Evolutionary conservation across 2,113 vertebrate species (phyloP), one percentile per base, ranked within the genome.

Genomic region (Megalops atlanticus): DNA sequence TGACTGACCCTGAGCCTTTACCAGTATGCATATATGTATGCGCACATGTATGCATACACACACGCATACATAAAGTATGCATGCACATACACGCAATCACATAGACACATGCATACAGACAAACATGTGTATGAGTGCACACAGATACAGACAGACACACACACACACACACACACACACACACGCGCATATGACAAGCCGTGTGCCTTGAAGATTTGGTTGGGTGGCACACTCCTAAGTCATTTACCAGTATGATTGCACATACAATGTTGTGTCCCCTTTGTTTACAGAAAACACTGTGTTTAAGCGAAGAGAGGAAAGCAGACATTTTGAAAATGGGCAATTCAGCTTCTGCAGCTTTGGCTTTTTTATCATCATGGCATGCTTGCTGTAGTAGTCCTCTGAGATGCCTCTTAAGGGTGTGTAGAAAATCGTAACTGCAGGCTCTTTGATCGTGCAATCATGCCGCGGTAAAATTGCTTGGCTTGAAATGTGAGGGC

Each of bases 1-100:
- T n/a, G 12, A 71, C 69, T 85, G 58, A 76, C 52, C 79, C 69
- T 39, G 16, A 3, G 70, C 77, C 77, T 77, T 79, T 15, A 52
- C 64, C 35, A 79, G 80, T 82, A 45, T 38, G 79, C 70, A 41
- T 73, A 68, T n/a, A 47, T 45, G 82, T 41, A 82, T 74, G 84
- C 76, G 27, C 45, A 68, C 80, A 88, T 88, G 86, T 77, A 84
- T 86, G 40, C 69, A 40, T 75, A 35, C 38, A 64, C 16, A 35
- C 69, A 71, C n/a, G 35, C 74, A 47, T 27, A 47, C n/a, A 2
- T 41, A 21, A 8, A 41, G 40, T 45, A 75, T 49, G 15, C 21
- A 45, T 24, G 33, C 43, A 31, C 1, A 15, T 33, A 27, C 12
- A 31, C 1, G 21, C 36, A 45, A 43, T 49, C n/a, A n/a, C n/a